phyloP scores from a whole-genome alignment of 2,797 vertebrate species.

The Sciaenops ocellatus region DNA sequence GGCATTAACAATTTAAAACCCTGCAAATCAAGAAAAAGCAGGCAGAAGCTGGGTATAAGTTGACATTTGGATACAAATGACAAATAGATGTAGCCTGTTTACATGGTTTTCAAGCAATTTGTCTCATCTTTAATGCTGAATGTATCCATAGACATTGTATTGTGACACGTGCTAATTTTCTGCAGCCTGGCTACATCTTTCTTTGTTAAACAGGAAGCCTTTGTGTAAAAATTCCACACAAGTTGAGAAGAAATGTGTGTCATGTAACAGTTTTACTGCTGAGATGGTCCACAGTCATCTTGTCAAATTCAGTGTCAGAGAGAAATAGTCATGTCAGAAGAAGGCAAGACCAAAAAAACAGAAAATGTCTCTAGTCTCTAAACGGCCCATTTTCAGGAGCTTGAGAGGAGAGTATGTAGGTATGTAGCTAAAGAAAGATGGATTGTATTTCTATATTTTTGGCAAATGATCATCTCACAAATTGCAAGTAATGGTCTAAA shows the following conservation, averaged over 20 bases:
- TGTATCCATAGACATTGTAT: background rate
- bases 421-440: background rate
- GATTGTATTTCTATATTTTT: constrained; percentile 1
- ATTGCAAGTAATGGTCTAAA: background rate
- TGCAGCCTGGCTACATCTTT: background rate
- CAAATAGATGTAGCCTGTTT: background rate
- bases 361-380: background rate
- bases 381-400: background rate
- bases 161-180: background rate
- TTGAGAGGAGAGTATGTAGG: background rate
- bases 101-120: background rate
- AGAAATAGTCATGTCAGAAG: background rate
- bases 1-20: background rate
- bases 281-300: background rate
- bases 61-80: background rate
- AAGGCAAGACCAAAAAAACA: background rate
- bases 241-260: background rate
- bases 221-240: background rate
- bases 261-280: background rate
- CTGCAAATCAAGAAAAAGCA: background rate
- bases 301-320: constrained; percentile 13
- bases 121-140: background rate
- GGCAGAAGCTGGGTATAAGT: too few species aligned
- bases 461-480: background rate
- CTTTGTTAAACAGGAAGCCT: background rate